Conservation (phyloP, 2,888 invertebrate genomes). For the Anarsia innoxiella region DNA sequence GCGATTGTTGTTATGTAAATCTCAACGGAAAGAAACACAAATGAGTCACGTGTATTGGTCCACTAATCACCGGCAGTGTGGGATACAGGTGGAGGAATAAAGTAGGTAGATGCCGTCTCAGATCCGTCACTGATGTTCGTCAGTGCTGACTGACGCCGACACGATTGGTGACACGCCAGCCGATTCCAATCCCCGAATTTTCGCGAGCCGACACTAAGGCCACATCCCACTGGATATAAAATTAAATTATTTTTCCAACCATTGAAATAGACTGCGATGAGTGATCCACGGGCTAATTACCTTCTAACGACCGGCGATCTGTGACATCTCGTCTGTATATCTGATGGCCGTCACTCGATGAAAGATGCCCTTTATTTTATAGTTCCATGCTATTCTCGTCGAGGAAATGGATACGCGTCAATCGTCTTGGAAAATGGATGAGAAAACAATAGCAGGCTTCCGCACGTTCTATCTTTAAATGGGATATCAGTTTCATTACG, state of each 20-base stretch:
- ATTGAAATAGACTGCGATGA: slow-evolving; percentile 62
- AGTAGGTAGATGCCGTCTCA: no score
- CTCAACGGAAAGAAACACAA: no score
- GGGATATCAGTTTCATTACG: slow-evolving; percentile 48
- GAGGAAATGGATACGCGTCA: slow-evolving; percentile 72
- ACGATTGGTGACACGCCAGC: not conserved
- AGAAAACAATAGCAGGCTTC: slow-evolving; percentile 56
- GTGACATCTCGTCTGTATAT: slow-evolving; percentile 58
- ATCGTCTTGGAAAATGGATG: slow-evolving; percentile 53
- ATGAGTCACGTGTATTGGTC: no score
- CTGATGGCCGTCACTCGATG: slow-evolving; percentile 52
- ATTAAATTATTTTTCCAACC: slow-evolving; percentile 46
- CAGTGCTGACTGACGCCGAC: slow-evolving; percentile 4
- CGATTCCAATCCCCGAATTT: slow-evolving; percentile 3
- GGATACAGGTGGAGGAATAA: no score
- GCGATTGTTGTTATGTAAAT: no score
- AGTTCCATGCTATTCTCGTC: slow-evolving; percentile 54
- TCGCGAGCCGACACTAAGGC: not conserved
- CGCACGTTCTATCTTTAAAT: slow-evolving; percentile 52
- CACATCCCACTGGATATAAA: slow-evolving; percentile 6
- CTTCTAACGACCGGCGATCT: slow-evolving; percentile 68
- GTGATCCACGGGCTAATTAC: slow-evolving; percentile 70
- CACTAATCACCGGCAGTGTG: no score
- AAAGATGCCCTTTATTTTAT: slow-evolving; percentile 71
- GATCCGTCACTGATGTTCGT: slow-evolving; percentile 4